A percentile compares a stretch with the other conserved stretches of the same genome.
Evolutionary conservation across 2,888 invertebrate genomes (phyloP).

Genomic region (Opisthograptis luteolata): DNA sequence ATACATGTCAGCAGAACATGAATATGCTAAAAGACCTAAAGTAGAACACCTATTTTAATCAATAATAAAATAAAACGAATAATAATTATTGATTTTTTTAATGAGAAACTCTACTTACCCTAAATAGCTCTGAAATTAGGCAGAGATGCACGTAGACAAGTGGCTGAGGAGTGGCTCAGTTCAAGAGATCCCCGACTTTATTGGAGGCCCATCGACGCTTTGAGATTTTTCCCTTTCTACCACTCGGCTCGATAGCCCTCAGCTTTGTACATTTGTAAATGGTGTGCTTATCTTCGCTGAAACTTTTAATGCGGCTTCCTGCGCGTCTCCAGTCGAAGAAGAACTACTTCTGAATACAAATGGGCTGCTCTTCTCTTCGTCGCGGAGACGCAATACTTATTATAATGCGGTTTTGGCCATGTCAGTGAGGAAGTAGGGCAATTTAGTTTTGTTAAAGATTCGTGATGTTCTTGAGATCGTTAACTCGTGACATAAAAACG

Average conservation of each 20-base stretch:
- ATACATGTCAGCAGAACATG: too few relatives aligned
- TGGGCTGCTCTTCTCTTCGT: conserved; percentile 15
- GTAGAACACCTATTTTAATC: too few relatives aligned
- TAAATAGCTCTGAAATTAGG: conserved; percentile 42
- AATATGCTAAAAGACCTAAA: too few relatives aligned
- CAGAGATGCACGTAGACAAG: conserved; percentile 34
- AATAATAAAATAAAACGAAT: too few relatives aligned
- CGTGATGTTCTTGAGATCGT: conserved; percentile 20
- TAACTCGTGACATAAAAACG: conserved; percentile 15
- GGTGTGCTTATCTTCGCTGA: conserved; percentile 25
- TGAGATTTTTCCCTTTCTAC: conserved; percentile 43
- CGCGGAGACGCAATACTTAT: not conserved
- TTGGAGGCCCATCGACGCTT: conserved; percentile 49
- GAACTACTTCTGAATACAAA: conserved; percentile 30
- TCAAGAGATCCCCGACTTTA: conserved; percentile 41
- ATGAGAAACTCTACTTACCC: conserved; percentile 19
- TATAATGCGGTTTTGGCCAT: conserved; percentile 12
- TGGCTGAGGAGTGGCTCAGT: conserved; percentile 28
- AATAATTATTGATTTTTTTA: too few relatives aligned
- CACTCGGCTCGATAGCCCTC: conserved; percentile 46
- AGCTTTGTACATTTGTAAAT: conserved; percentile 42
- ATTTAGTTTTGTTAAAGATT: conserved; percentile 19
- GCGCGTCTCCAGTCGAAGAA: not conserved
- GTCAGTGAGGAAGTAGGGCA: conserved; percentile 19
- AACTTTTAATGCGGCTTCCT: conserved; percentile 26